A percentile compares a stretch with the other conserved stretches of the same genome.
Conservation (phyloP, 1,140 invertebrate genomes). For the Drosophila tani region DNA sequence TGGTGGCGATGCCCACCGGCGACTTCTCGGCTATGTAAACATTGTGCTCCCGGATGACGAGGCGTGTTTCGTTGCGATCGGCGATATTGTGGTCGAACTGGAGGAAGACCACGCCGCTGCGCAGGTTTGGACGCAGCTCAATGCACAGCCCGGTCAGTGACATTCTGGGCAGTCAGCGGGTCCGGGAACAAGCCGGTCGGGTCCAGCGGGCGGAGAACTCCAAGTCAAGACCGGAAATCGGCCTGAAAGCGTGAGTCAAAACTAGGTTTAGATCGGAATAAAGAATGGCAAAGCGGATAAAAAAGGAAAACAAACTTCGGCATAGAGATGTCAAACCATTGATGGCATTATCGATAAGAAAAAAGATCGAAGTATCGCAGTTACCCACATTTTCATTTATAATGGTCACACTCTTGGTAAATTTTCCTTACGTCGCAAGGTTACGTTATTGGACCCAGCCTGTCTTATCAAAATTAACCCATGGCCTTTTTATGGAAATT, state of each 20-base stretch:
- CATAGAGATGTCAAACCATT: background rate
- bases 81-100: slow-evolving; percentile 42
- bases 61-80: slow-evolving; percentile 33
- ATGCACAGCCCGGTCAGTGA: slow-evolving; percentile 54
- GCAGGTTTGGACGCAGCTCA: slow-evolving; percentile 65
- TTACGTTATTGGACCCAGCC: no score
- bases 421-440: no score
- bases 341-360: background rate
- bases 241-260: background rate
- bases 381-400: no score
- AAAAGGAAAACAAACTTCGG: slow-evolving; percentile 12
- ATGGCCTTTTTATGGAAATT: no score
- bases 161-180: slow-evolving; percentile 30
- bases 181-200: background rate
- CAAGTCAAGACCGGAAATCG: background rate
- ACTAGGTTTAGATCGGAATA: background rate
- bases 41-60: slow-evolving; percentile 55
- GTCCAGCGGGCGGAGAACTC: background rate
- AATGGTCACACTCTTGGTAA: no score
- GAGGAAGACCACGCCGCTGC: slow-evolving; percentile 51
- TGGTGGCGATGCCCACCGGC: background rate
- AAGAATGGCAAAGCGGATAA: background rate
- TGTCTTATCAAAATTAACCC: no score
- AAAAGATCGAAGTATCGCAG: no score
- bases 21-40: slow-evolving; percentile 41